Conservation (phyloP, 2,888 invertebrate genomes). For the Tanypteryx hageni region DNA sequence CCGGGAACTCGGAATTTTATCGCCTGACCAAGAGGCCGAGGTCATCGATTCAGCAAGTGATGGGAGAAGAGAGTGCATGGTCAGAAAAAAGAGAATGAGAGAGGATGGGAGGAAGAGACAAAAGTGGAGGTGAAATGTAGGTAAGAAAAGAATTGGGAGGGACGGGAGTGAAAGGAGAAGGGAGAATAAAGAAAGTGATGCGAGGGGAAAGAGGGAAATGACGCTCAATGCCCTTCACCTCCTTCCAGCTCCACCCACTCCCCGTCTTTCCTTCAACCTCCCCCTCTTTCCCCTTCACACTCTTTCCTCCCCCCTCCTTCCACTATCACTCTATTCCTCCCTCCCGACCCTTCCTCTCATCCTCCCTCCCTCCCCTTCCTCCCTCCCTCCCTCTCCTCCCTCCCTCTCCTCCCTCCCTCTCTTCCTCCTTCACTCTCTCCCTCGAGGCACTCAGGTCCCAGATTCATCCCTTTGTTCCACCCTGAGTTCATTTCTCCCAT, state of each 20-base stretch:
- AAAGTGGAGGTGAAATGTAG: background rate
- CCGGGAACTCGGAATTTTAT: background rate
- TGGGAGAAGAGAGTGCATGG: background rate
- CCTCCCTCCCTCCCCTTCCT: background rate
- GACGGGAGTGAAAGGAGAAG: background rate
- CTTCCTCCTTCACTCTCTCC: background rate
- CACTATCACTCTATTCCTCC: background rate
- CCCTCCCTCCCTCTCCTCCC: background rate
- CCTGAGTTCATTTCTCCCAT: slow-evolving; percentile 60
- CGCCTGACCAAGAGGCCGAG: background rate
- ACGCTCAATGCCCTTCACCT: background rate
- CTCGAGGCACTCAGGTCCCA: slow-evolving; percentile 33
- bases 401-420: background rate
- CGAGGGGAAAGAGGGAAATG: background rate
- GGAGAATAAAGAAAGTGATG: background rate
- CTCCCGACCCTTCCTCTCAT: too few relatives aligned
- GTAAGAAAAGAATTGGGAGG: background rate
- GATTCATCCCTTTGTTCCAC: slow-evolving; percentile 55
- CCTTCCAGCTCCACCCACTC: background rate
- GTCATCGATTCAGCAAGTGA: background rate
- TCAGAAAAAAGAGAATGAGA: background rate
- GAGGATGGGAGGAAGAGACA: background rate
- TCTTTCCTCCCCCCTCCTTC: too few relatives aligned
- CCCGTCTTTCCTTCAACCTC: background rate
- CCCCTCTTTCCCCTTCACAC: background rate